Percentiles rank a stretch among this genome's conserved stretches.
These are phyloP conservation scores for Aphelenchoides besseyi DNA, from an alignment of 1,140 invertebrate species.

Conservation along the genomic window DNA sequence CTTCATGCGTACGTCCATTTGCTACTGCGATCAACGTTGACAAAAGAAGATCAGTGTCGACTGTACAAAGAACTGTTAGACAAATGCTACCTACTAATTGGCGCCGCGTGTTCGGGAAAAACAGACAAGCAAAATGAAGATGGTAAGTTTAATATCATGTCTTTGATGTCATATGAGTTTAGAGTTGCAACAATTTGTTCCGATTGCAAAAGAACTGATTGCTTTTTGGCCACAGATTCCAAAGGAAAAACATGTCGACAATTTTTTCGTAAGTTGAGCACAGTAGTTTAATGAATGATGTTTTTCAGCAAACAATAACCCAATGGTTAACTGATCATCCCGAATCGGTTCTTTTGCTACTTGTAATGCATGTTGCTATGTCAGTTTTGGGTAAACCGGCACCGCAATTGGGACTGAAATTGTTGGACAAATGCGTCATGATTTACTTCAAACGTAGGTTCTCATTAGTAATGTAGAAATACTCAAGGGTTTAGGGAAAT, in stretches of 20 bases:
- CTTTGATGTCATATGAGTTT: not conserved
- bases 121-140: not conserved
- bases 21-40: slow-evolving; percentile 18
- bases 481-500: not conserved
- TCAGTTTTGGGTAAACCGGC: slow-evolving; percentile 13
- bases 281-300: no score
- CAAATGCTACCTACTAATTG: slow-evolving; percentile 30
- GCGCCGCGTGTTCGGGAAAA: not conserved
- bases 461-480: slow-evolving; percentile 8
- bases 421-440: slow-evolving; percentile 27
- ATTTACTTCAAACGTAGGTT: slow-evolving; percentile 40
- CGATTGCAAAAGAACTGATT: slow-evolving; percentile 36
- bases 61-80: slow-evolving; percentile 32
- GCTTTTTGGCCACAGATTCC: slow-evolving; percentile 31
- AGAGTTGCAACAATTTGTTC: slow-evolving; percentile 9
- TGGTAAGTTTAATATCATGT: not conserved
- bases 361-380: slow-evolving; percentile 27
- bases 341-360: slow-evolving; percentile 32
- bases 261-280: no score
- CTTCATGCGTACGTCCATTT: slow-evolving; percentile 29
- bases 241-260: slow-evolving; percentile 27
- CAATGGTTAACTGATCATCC: slow-evolving; percentile 40
- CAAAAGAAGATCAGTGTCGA: slow-evolving; percentile 26
- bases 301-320: slow-evolving; percentile 23
- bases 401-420: slow-evolving; percentile 29